These are phyloP conservation scores for Ascaphus truei DNA, from an alignment of 2,113 vertebrate species.

Conservation along the genomic window DNA sequence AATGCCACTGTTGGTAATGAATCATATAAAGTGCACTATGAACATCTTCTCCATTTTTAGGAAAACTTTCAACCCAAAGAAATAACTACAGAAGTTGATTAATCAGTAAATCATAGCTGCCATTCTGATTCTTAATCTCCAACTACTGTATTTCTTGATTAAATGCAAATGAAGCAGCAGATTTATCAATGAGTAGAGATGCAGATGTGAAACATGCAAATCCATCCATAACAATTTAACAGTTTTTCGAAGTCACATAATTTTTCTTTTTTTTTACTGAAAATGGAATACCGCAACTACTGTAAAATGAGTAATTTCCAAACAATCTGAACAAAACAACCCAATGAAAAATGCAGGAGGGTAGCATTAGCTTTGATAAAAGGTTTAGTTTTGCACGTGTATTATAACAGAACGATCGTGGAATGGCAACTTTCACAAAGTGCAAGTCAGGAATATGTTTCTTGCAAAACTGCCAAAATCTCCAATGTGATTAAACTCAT, in stretches of 20 bases:
- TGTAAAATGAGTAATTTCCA: constrained; percentile 56
- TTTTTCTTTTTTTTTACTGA: constrained; percentile 46
- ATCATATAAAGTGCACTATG: background rate
- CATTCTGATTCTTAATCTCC: background rate
- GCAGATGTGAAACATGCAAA: constrained; percentile 17
- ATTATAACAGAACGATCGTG: too few relatives aligned
- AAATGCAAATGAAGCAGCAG: background rate
- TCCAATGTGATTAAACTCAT: too few relatives aligned
- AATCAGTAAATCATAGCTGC: constrained; percentile 5
- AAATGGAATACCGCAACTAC: constrained; percentile 53
- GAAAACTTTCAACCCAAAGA: background rate
- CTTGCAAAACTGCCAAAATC: too few relatives aligned
- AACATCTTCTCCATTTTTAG: background rate
- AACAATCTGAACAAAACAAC: constrained; percentile 43
- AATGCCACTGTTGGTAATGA: constrained; percentile 9
- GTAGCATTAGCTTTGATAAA: too few relatives aligned
- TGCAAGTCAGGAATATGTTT: too few relatives aligned
- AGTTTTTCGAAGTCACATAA: constrained; percentile 35
- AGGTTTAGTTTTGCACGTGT: too few relatives aligned
- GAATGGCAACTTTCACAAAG: too few relatives aligned
- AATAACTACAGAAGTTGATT: background rate
- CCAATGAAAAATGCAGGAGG: too few relatives aligned
- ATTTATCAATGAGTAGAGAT: constrained; percentile 7
- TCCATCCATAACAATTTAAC: constrained; percentile 34
- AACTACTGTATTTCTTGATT: background rate